Conservation (phyloP, 2,888 invertebrate genomes). For the Elmis aenea region DNA sequence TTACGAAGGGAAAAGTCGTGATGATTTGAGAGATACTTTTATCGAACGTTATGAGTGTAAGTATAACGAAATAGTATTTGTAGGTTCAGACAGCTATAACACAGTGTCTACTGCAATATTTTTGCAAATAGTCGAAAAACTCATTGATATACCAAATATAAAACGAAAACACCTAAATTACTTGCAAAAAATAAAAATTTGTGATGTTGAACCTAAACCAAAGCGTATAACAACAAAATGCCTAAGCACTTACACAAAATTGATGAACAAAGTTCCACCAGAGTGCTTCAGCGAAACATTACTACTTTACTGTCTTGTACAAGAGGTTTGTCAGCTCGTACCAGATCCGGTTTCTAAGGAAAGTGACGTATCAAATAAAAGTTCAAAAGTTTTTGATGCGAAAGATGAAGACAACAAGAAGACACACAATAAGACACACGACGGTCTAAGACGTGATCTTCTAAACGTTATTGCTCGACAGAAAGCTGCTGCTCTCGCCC, state of each 20-base stretch:
- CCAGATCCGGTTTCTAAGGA: slow-evolving; percentile 9
- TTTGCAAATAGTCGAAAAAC: neutral
- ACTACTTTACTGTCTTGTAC: slow-evolving; percentile 8
- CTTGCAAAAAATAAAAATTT: slow-evolving; percentile 12
- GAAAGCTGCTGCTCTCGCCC: too few species aligned
- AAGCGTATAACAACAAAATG: neutral
- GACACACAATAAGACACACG: too few species aligned
- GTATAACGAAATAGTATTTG: neutral
- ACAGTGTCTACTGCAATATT: slow-evolving; percentile 4
- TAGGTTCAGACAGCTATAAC: neutral
- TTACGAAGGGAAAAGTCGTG: slow-evolving; percentile 6
- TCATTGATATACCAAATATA: slow-evolving; percentile 3
- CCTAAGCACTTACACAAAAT: slow-evolving; percentile 6
- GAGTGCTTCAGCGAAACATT: slow-evolving; percentile 11
- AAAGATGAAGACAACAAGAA: too few species aligned
- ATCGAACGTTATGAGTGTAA: slow-evolving; percentile 3
- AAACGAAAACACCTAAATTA: slow-evolving; percentile 9
- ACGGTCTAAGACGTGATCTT: too few species aligned
- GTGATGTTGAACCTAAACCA: slow-evolving; percentile 5
- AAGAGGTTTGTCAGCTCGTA: slow-evolving; percentile 4
- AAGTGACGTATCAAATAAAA: too few species aligned
- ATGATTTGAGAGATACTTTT: slow-evolving; percentile 5
- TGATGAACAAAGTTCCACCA: slow-evolving; percentile 12
- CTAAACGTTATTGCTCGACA: too few species aligned
- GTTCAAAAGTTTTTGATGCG: too few species aligned